These are phyloP conservation scores for Euzophera pinguis DNA, from an alignment of 2,888 invertebrate species.

Conservation along the genomic window DNA sequence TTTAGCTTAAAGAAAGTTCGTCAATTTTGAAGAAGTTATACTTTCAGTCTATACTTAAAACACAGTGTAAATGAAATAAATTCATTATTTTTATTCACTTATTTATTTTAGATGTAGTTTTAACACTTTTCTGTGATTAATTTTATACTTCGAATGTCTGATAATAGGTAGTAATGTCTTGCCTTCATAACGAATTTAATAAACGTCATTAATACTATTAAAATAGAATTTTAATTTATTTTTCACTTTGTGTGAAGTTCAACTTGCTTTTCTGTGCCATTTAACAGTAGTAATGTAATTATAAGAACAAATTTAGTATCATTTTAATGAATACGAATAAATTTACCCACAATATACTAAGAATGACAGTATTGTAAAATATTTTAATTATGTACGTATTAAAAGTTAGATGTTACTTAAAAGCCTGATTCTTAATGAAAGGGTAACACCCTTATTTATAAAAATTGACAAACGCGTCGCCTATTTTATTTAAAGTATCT, in stretches of 20 bases:
- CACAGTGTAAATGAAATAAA: too few species aligned
- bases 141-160: conserved; percentile 36
- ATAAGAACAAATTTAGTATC: conserved; percentile 21
- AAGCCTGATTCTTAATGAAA: background rate
- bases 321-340: conserved; percentile 18
- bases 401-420: background rate
- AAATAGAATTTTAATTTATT: background rate
- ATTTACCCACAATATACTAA: conserved; percentile 1
- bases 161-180: conserved; percentile 41
- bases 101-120: conserved; percentile 47
- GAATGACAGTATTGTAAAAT: background rate
- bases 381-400: background rate
- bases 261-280: conserved; percentile 44
- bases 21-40: too few species aligned
- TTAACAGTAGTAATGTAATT: conserved; percentile 31
- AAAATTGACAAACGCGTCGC: too few species aligned
- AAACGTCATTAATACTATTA: conserved; percentile 7
- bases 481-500: too few species aligned
- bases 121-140: conserved; percentile 46
- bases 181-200: conserved; percentile 71
- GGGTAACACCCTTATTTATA: too few species aligned
- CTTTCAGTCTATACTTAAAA: too few species aligned
- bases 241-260: conserved; percentile 13
- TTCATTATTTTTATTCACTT: conserved; percentile 43
- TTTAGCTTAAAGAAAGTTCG: too few species aligned